Base-by-base conservation (phyloP, 2,113 vertebrate species). In the Ia io region DNA sequence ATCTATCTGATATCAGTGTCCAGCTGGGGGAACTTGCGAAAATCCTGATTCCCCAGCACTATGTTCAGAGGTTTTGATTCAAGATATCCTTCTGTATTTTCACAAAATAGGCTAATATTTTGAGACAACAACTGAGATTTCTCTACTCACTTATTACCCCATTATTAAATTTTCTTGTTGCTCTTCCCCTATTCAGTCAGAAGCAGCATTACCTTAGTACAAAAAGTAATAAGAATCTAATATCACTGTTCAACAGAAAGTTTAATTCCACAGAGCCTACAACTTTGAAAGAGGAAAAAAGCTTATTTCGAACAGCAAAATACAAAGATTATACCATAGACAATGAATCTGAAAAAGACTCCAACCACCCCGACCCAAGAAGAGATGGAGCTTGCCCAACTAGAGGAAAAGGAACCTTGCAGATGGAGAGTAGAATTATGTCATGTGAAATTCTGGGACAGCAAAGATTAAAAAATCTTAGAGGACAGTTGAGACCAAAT, bases 191-290 rank as follows among this genome's bases (percentile, higher is more conserved):
- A 18, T 56, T 84, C 9, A 47, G 13, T 65, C 35, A 61, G 23
- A 83, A 83, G 42, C 8, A 67, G 53, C 51, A 82, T 82, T 23
- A 77, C 23, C 51, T 90, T 37, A 37, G 20, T 7, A 70, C 63
- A 56, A 90, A 96, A 96, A 56, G 40, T 10, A 82, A 85, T 4
- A 85, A 87, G 1, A 77, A 73, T 56, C 70, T 88, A 84, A 53
- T 63, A 67, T 35, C 42, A 53, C 20, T 20, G 40, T 65, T 80
- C 30, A 71, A 94, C 6, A 82, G n/a, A 95, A 32, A n/a, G 28
- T 49, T 84, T 69, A 92, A 77, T 51, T 71, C 63, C 70, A 70
- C 8, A 18, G 16, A 59, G 6, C 49, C 32, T 13, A 69, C 20
- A 49, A n/a, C 16, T 88, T 70, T 92, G n/a, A 92, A 86, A 59